A percentile compares a stretch with the other conserved stretches of the same genome.
phyloP scores from a whole-genome alignment of 1,140 invertebrate genomes.

The Megalopta genalis region DNA sequence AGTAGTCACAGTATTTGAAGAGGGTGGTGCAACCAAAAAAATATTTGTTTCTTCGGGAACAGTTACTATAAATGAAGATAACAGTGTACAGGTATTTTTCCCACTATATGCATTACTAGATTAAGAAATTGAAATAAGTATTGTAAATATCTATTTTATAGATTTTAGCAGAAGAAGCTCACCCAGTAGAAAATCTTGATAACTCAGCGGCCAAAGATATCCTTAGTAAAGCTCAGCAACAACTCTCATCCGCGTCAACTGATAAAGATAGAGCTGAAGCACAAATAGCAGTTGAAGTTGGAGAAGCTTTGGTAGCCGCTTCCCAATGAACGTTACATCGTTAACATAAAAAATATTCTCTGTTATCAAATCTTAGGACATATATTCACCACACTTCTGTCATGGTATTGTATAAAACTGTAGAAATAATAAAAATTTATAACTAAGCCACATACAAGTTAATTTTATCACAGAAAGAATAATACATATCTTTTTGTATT shows the following conservation, averaged over 20 bases:
- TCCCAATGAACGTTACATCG: conserved; percentile 81
- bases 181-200: conserved; percentile 93
- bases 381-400: conserved; percentile 29
- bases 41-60: conserved; percentile 98
- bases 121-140: not conserved
- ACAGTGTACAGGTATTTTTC: conserved; percentile 91
- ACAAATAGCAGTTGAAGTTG: conserved; percentile 96
- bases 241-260: conserved; percentile 88
- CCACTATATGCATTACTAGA: not conserved
- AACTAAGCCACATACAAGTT: conserved; percentile 23
- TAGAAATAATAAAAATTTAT: conserved; percentile 55
- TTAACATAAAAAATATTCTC: conserved; percentile 30
- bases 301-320: conserved; percentile 94
- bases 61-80: conserved; percentile 98
- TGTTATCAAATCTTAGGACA: conserved; percentile 35
- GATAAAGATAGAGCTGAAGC: conserved; percentile 96
- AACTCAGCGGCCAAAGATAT: conserved; percentile 88
- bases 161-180: conserved; percentile 98
- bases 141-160: conserved; percentile 58
- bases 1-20: conserved; percentile 95
- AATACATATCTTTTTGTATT: conserved; percentile 5
- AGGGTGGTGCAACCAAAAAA: conserved; percentile 91
- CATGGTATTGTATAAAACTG: conserved; percentile 35
- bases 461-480: not conserved
- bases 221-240: conserved; percentile 91